These are phyloP conservation scores for Cathartes aura DNA, from an alignment of 2,113 vertebrate species.

Conservation along the genomic window DNA sequence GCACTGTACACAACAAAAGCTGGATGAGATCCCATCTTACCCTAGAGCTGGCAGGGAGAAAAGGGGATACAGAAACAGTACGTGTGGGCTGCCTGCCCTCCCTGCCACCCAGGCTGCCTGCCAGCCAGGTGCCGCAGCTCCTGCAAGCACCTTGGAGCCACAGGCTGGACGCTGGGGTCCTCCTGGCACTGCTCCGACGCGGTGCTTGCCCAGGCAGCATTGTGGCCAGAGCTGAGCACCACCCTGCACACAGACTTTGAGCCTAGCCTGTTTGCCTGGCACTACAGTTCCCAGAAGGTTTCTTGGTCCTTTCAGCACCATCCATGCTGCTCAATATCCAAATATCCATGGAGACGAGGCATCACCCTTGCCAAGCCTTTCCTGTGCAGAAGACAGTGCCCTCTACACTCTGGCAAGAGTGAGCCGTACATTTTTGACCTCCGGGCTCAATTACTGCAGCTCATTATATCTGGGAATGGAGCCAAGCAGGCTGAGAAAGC, in stretches of 20 bases:
- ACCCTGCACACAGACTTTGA: neutral
- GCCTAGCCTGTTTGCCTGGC: no score
- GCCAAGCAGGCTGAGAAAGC: conserved; percentile 65
- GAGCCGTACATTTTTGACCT: conserved; percentile 54
- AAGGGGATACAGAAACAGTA: neutral
- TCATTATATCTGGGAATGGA: conserved; percentile 68
- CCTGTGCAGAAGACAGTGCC: neutral
- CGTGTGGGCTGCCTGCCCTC: accelerated
- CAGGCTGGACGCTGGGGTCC: neutral
- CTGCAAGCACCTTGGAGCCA: neutral
- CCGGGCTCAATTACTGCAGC: conserved; percentile 64
- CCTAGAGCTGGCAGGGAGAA: neutral
- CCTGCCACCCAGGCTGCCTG: neutral
- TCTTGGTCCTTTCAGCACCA: neutral
- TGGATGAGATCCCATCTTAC: neutral
- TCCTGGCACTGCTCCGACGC: neutral
- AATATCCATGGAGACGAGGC: neutral
- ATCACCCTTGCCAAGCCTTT: neutral
- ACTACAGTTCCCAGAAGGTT: neutral
- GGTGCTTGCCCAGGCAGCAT: neutral
- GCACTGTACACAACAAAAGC: neutral
- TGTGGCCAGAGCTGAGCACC: neutral
- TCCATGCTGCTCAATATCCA: neutral
- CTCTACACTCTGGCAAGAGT: conserved; percentile 20
- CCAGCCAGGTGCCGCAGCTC: neutral